These are phyloP conservation scores for Sepioteuthis lessoniana DNA, from an alignment of 2,888 invertebrate genomes.

Conservation along the genomic window DNA sequence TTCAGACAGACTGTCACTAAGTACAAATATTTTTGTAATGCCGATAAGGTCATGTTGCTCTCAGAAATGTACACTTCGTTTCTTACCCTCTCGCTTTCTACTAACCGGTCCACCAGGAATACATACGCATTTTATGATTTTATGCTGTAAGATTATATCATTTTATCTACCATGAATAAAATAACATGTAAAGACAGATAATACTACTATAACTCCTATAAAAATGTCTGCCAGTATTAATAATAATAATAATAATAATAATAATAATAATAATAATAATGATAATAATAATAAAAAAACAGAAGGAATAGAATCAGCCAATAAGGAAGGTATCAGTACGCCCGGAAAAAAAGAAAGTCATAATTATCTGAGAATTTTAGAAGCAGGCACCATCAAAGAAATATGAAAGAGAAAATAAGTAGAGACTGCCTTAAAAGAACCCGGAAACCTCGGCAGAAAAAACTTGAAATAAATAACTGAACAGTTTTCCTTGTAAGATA, in stretches of 20 bases:
- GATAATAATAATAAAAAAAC: too few relatives aligned
- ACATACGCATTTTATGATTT: background rate
- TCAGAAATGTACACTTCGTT: background rate
- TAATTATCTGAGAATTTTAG: too few relatives aligned
- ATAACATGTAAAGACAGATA: background rate
- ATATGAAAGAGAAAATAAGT: too few relatives aligned
- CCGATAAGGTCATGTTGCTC: background rate
- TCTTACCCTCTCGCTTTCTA: background rate
- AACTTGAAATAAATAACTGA: too few relatives aligned
- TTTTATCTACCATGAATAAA: slow-evolving; percentile 20
- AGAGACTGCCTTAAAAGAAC: too few relatives aligned
- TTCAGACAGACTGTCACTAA: background rate
- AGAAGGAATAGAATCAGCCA: too few relatives aligned
- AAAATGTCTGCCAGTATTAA: background rate
- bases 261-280: too few relatives aligned
- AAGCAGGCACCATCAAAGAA: too few relatives aligned
- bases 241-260: background rate
- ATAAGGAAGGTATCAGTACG: too few relatives aligned
- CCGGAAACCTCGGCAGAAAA: too few relatives aligned
- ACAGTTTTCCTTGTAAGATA: too few relatives aligned
- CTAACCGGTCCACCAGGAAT: slow-evolving; percentile 11
- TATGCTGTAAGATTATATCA: background rate
- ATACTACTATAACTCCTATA: background rate
- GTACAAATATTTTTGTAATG: background rate
- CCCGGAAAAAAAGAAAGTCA: too few relatives aligned